Conservation (phyloP, 2,888 invertebrate species). For the Artemia sinica region DNA sequence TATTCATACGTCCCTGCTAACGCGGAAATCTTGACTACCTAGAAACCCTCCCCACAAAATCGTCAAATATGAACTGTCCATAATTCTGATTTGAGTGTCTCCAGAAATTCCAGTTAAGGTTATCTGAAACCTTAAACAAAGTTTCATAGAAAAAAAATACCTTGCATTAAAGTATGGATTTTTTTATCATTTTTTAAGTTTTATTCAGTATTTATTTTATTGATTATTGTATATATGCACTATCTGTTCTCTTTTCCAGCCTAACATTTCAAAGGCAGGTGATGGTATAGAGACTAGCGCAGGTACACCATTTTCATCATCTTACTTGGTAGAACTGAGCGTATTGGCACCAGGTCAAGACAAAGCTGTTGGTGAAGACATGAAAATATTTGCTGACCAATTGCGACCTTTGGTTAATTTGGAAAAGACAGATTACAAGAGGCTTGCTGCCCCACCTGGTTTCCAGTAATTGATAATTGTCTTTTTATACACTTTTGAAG, state of each 20-base stretch:
- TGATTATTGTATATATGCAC: too few relatives aligned
- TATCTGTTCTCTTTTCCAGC: slow-evolving; percentile 30
- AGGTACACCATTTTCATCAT: slow-evolving; percentile 48
- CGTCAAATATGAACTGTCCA: too few relatives aligned
- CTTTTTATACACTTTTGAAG: too few relatives aligned
- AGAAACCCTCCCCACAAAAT: too few relatives aligned
- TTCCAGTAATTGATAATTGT: slow-evolving; percentile 5
- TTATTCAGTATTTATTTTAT: neutral
- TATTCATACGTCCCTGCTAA: too few relatives aligned
- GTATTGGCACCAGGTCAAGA: slow-evolving; percentile 81
- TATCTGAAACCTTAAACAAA: too few relatives aligned
- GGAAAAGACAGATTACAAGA: slow-evolving; percentile 69
- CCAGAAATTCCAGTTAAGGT: too few relatives aligned
- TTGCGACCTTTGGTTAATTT: slow-evolving; percentile 73
- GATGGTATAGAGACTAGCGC: slow-evolving; percentile 53
- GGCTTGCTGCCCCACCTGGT: slow-evolving; percentile 24
- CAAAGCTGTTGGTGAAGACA: slow-evolving; percentile 77
- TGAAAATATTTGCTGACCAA: slow-evolving; percentile 85
- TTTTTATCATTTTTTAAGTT: neutral
- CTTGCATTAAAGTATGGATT: neutral
- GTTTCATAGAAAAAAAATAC: too few relatives aligned
- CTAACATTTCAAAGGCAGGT: slow-evolving; percentile 49
- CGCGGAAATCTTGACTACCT: too few relatives aligned
- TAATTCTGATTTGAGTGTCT: too few relatives aligned
- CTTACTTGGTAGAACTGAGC: slow-evolving; percentile 81